Evolutionary conservation across 35 echinoderm and acorn worm species (phyloP), one percentile per base, ranked within the genome.

Genomic region (Anneissia japonica): DNA sequence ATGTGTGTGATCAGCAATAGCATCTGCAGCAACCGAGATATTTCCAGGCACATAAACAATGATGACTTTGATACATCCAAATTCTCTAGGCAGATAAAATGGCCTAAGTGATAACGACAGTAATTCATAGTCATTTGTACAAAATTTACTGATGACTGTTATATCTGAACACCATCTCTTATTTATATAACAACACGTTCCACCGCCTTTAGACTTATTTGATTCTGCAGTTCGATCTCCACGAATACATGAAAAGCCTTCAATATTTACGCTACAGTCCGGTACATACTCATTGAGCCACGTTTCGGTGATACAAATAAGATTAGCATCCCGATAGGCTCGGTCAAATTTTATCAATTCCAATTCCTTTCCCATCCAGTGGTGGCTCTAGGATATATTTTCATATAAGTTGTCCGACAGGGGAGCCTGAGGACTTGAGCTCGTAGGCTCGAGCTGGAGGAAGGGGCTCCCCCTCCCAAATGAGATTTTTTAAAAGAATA

Each of bases 1-100:
- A 41, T 86, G 75, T 43, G 83, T 77, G 19, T 86, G 39, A 30
- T 86, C 35, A 30, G 89, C 89, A 26, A 91, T 91, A 10, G 32
- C 10, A 4, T 86, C 43, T 34, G 38, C 64, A 40, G 89, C 83
- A 0, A 37, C 39, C 36, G 74, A 56, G 37, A 76, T 76, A 84
- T 84, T 39, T 30, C 79, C 91, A 16, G 79, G 86, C 29, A 88
- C 36, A 39, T 92, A 92, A 28, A 91, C 84, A 74, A 87, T 46
- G 16, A 76, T 85, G 51, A 89, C 55, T 32, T 86, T 90, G 38
- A 94, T 80, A 35, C 81, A 31, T 2, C 40, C n/a, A 82, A 94
- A 83, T 82, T 94, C 87, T 77, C 92, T 80, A 0, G 87, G 92
- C 4, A 90, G 84, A 32, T 94, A 94, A 46, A 56, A 88, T 38